These are phyloP conservation scores for Alloscopus bannaensis DNA, from an alignment of 2,888 invertebrate genomes.

Conservation along the genomic window DNA sequence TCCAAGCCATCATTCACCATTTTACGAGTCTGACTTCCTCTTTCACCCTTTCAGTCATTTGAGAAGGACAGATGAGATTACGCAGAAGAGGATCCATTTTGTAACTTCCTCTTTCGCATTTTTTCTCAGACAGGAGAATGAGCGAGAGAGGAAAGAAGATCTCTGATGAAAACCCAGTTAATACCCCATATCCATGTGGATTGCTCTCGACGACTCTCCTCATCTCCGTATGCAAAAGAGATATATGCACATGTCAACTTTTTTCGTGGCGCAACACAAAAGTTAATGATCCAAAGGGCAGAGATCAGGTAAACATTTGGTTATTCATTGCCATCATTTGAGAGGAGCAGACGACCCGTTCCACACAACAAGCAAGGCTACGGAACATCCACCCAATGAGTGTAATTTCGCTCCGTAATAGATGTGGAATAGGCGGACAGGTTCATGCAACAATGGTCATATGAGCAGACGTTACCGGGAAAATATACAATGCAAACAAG, in stretches of 20 bases:
- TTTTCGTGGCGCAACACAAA: constrained; percentile 4
- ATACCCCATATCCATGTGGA: neutral
- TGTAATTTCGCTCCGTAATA: no score
- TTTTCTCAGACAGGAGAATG: no score
- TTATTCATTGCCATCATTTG: constrained; percentile 48
- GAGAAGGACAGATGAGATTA: constrained; percentile 48
- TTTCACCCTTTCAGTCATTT: constrained; percentile 30
- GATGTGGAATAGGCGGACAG: constrained; percentile 18
- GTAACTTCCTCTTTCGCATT: constrained; percentile 28
- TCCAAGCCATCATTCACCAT: neutral
- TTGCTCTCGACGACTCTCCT: neutral
- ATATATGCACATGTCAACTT: constrained; percentile 6
- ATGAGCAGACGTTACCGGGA: neutral
- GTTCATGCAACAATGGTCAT: constrained; percentile 17
- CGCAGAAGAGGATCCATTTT: constrained; percentile 39
- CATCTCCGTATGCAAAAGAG: neutral
- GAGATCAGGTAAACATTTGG: constrained; percentile 54
- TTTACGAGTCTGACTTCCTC: constrained; percentile 50
- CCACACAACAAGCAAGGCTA: no score
- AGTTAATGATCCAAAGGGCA: constrained; percentile 53
- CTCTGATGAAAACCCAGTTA: constrained; percentile 2
- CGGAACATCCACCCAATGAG: no score
- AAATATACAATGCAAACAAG: constrained; percentile 25
- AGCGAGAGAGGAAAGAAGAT: constrained; percentile 28
- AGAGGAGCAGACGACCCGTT: no score